Conservation (phyloP, 2,797 vertebrate species). For the Hirundo rustica region DNA sequence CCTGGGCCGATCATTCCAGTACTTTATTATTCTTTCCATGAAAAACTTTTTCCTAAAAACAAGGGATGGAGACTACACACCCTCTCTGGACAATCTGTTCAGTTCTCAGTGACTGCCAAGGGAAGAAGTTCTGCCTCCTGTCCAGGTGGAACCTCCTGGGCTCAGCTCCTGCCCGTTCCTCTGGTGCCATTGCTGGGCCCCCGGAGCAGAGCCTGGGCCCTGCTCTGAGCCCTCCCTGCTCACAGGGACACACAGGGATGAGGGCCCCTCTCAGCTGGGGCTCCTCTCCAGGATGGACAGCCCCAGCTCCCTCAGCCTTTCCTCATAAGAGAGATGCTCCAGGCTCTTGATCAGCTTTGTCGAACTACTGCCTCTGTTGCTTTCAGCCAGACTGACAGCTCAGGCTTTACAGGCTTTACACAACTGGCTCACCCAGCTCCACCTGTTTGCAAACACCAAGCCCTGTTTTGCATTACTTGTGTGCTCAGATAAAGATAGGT, state of each 20-base stretch:
- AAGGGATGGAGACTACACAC: background rate
- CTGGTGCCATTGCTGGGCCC: background rate
- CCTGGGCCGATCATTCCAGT: too few relatives aligned
- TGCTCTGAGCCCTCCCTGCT: background rate
- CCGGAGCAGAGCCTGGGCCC: background rate
- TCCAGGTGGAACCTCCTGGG: background rate
- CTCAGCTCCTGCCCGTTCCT: background rate
- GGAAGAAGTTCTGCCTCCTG: background rate
- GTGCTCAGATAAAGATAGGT: background rate
- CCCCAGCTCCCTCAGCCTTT: background rate
- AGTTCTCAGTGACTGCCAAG: accelerated
- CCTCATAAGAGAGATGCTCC: accelerated
- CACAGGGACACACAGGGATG: background rate
- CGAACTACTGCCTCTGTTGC: background rate
- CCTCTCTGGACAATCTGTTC: background rate
- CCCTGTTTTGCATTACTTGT: background rate
- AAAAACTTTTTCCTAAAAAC: too few relatives aligned
- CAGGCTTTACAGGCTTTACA: background rate
- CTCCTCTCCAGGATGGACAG: background rate
- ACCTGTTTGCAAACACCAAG: background rate
- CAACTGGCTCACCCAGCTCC: background rate
- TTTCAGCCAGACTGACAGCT: background rate
- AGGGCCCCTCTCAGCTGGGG: background rate
- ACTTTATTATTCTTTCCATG: too few relatives aligned
- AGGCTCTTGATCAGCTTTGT: background rate